Evolutionary conservation across 2,113 vertebrate species (phyloP).

Genomic region (Isurus oxyrinchus): DNA sequence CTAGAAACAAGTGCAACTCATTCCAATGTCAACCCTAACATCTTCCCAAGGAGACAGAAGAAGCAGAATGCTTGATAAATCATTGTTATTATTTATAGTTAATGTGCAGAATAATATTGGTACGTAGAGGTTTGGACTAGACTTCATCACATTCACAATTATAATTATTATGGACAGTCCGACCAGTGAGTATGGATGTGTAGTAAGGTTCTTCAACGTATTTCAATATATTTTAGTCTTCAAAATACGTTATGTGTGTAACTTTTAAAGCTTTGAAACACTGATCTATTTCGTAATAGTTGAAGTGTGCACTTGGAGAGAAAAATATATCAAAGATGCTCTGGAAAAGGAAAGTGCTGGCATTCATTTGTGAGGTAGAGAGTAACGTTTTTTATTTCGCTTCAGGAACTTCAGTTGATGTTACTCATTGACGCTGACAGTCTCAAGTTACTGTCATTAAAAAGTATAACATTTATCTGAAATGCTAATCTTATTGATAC

Average conservation of each 20-base stretch:
- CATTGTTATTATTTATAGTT: neutral
- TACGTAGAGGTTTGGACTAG: neutral
- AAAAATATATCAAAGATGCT: neutral
- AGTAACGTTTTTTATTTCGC: neutral
- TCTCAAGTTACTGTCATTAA: neutral
- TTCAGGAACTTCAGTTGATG: neutral
- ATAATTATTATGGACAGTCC: neutral
- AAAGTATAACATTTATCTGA: neutral
- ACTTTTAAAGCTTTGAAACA: neutral
- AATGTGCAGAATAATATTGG: neutral
- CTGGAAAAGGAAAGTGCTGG: neutral
- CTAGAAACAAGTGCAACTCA: neutral
- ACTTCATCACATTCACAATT: neutral
- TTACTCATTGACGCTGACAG: neutral
- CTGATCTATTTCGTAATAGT: neutral
- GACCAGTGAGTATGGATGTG: neutral
- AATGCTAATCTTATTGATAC: neutral
- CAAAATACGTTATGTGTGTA: neutral
- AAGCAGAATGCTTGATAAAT: neutral
- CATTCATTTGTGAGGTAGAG: neutral
- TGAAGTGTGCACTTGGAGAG: neutral
- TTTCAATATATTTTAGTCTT: neutral
- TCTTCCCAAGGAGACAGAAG: neutral
- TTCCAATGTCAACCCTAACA: neutral
- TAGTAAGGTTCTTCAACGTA: neutral